Evolutionary conservation across 2,797 vertebrate genomes (phyloP).

Genomic region (Pseudochromis fuscus): DNA sequence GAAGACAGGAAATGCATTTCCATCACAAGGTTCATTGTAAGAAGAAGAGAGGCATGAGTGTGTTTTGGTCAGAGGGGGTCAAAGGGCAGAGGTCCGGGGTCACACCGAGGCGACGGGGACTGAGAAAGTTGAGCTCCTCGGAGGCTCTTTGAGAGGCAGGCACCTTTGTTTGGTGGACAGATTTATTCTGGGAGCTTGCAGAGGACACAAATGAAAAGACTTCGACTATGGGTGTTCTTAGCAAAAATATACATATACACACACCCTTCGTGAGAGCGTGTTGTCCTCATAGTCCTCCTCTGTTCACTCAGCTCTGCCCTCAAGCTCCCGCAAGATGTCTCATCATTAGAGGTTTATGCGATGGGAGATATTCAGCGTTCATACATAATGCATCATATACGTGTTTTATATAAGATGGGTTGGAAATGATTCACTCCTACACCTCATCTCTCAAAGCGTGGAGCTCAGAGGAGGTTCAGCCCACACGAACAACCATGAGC

Average conservation of each 20-base stretch:
- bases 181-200: slow-evolving; percentile 60
- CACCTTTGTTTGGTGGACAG: slow-evolving; percentile 61
- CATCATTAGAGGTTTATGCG: slow-evolving; percentile 40
- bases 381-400: slow-evolving; percentile 64
- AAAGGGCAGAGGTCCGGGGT: slow-evolving; percentile 56
- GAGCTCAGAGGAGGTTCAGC: slow-evolving; percentile 43
- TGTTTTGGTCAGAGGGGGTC: slow-evolving; percentile 16
- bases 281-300: slow-evolving; percentile 23
- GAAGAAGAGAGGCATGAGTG: background rate
- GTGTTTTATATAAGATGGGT: slow-evolving; percentile 62
- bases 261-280: slow-evolving; percentile 21
- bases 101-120: slow-evolving; percentile 15
- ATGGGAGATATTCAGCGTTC: slow-evolving; percentile 39
- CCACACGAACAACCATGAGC: slow-evolving; percentile 22
- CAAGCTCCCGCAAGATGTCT: slow-evolving; percentile 30
- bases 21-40: background rate
- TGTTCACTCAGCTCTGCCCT: slow-evolving; percentile 38
- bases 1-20: slow-evolving; percentile 11
- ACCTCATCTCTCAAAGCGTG: slow-evolving; percentile 26
- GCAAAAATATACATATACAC: background rate
- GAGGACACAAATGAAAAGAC: background rate
- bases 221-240: background rate
- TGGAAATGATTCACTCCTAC: slow-evolving; percentile 63
- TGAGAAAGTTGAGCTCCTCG: slow-evolving; percentile 27
- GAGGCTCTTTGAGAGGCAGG: slow-evolving; percentile 39